Percentiles rank a stretch among this genome's conserved stretches.
These are phyloP conservation scores for Drosophila mulleri DNA, from an alignment of 2,888 invertebrate genomes.

Conservation along the genomic window DNA sequence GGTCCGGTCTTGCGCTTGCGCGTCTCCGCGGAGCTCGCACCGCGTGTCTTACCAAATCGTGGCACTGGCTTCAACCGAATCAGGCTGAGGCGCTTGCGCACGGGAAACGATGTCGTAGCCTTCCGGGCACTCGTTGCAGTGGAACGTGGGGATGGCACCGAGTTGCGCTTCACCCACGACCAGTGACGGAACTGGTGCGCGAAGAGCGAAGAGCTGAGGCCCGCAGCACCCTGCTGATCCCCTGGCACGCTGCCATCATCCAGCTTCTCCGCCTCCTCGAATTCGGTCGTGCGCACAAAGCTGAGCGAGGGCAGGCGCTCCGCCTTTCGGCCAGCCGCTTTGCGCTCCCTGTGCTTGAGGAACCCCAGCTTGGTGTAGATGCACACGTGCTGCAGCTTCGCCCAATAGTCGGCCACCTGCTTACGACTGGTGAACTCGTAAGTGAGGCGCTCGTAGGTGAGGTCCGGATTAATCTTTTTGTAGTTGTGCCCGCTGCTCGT, in stretches of 20 bases:
- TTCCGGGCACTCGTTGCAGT: slow-evolving; percentile 11
- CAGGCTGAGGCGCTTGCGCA: slow-evolving; percentile 44
- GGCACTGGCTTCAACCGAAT: slow-evolving; percentile 47
- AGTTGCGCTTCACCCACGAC: slow-evolving; percentile 85
- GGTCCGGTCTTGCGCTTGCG: slow-evolving; percentile 58
- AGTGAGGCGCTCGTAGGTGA: slow-evolving; percentile 86
- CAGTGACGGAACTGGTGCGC: slow-evolving; percentile 89
- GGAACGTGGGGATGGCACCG: slow-evolving; percentile 22
- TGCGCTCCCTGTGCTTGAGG: slow-evolving; percentile 42
- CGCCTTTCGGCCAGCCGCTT: slow-evolving; percentile 5
- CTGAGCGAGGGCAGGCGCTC: slow-evolving; percentile 38
- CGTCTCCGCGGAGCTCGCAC: slow-evolving; percentile 5
- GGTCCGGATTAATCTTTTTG: slow-evolving; percentile 86
- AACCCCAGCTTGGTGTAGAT: slow-evolving; percentile 88
- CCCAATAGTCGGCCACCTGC: slow-evolving; percentile 89
- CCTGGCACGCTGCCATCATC: slow-evolving; percentile 89
- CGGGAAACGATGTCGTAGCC: slow-evolving; percentile 10
- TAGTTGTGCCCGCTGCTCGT: slow-evolving; percentile 88
- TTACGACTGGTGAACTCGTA: slow-evolving; percentile 87
- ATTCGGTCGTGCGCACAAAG: slow-evolving; percentile 62
- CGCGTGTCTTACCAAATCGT: slow-evolving; percentile 25
- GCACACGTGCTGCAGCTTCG: slow-evolving; percentile 89
- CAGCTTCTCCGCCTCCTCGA: slow-evolving; percentile 79
- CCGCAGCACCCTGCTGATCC: slow-evolving; percentile 88
- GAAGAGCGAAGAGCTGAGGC: slow-evolving; percentile 90